These are phyloP conservation scores for Ciconia boyciana DNA, from an alignment of 2,113 vertebrate species.

Conservation along the genomic window DNA sequence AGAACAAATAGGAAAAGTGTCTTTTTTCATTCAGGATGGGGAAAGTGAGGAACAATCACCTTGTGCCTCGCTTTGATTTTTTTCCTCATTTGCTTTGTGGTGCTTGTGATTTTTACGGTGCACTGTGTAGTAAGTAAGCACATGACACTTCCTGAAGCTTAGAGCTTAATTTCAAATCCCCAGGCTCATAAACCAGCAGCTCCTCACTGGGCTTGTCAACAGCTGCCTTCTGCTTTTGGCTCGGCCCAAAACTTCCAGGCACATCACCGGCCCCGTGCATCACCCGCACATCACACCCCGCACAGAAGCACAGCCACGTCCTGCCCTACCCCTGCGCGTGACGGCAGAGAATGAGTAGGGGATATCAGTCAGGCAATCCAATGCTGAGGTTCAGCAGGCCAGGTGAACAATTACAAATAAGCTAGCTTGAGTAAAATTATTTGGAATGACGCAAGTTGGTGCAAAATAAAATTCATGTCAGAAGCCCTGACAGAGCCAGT, in stretches of 20 bases:
- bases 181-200: not conserved
- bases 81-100: not conserved
- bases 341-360: not conserved
- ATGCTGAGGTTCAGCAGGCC: not conserved
- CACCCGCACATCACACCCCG: fast-evolving
- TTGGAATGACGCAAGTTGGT: conserved; percentile 16
- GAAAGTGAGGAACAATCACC: not conserved
- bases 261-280: fast-evolving
- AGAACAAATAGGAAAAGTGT: not conserved
- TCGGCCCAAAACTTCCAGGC: not conserved
- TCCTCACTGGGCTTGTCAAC: not conserved
- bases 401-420: conserved; percentile 9
- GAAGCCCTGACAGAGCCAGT: conserved; percentile 23
- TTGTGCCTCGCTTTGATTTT: not conserved
- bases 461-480: not conserved
- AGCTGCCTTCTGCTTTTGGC: conserved; percentile 2
- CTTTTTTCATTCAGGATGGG: not conserved
- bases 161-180: conserved; percentile 36
- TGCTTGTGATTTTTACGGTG: not conserved
- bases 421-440: not conserved
- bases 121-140: not conserved
- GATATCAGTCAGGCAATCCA: not conserved
- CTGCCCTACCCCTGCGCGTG: not conserved
- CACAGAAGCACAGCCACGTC: not conserved
- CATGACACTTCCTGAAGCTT: not conserved